Base-by-base conservation (phyloP, 2,888 invertebrate genomes). In the Cataglyphis cursor region DNA sequence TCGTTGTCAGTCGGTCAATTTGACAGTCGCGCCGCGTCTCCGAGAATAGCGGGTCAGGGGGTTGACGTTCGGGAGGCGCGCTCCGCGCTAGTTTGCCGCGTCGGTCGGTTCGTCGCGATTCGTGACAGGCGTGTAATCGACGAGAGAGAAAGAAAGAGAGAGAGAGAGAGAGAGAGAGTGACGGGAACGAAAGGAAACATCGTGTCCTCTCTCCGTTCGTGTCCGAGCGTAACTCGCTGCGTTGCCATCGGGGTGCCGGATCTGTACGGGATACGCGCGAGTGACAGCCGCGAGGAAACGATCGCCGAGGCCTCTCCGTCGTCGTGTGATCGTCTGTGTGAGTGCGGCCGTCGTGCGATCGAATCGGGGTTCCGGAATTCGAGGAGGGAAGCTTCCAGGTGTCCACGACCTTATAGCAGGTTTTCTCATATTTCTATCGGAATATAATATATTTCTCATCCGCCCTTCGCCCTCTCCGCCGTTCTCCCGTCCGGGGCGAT, bases 1-100 rank as follows among this genome's bases (percentile, higher is more conserved):
- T 5, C n/a, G 18, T 35, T n/a, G 31, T 28, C 24, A 28, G 8
- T 61, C 61, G 18, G 24, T 18, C n/a, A 38, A 15, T 64, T 35
- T 18, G 31, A n/a, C 35, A 35, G 31, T 62, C 62, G 62, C 62
- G 51, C 51, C 44, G 44, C 44, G 44, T 44, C 35, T 31, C 44
- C 41, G 44, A 31, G 44, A 21, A n/a, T n/a, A 62, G 35, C 76
- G 84, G 75, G 44, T 57, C 76, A 76, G 76, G 76, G 68, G 76
- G 76, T 76, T 76, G 76, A 68, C 54, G 74, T 48, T 35, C 74
- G 44, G 74, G 65, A 15, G 76, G 54, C 54, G 66, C 73, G 59
- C 65, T 24, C 12, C 78, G 75, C 75, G 54, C 57, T 74, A 74
- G 74, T 74, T 68, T 44, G 70, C 15, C 68, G 68, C 74, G 68